Evolutionary conservation across 2,113 vertebrate species (phyloP).

Genomic region (Pteropus alecto): DNA sequence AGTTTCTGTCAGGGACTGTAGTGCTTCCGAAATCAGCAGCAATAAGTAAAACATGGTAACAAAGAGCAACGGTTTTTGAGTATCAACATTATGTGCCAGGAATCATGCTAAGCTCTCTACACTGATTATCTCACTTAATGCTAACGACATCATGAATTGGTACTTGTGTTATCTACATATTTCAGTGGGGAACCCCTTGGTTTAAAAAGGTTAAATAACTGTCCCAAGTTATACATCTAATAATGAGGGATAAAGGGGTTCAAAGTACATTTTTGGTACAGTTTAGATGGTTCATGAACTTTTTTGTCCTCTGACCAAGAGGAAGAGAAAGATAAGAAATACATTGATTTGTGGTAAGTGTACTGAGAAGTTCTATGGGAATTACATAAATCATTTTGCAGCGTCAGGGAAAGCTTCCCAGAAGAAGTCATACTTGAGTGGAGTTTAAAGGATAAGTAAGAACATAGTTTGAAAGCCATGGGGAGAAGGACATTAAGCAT

Average conservation of each 20-base stretch:
- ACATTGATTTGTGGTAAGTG: background rate
- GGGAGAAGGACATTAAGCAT: too few species aligned
- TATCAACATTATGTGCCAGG: background rate
- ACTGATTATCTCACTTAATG: background rate
- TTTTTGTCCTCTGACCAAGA: constrained; percentile 15
- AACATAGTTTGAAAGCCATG: background rate
- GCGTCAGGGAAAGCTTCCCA: background rate
- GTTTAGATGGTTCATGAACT: background rate
- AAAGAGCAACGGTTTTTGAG: background rate
- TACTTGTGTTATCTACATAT: background rate
- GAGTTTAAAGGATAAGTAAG: background rate
- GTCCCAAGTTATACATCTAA: background rate
- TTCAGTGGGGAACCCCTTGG: background rate
- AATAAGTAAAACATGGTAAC: background rate
- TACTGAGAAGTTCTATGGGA: background rate
- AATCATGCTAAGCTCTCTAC: background rate
- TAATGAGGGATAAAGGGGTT: background rate
- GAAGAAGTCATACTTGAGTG: background rate
- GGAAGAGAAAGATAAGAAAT: background rate
- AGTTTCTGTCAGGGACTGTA: background rate
- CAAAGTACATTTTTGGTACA: background rate
- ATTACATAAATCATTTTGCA: background rate
- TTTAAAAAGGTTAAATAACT: constrained; percentile 12
- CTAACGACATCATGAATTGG: background rate
- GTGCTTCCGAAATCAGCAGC: background rate